Percentiles rank a stretch among this genome's conserved stretches.
These are phyloP conservation scores for Anastrepha ludens DNA, from an alignment of 1,140 invertebrate species.

Conservation along the genomic window DNA sequence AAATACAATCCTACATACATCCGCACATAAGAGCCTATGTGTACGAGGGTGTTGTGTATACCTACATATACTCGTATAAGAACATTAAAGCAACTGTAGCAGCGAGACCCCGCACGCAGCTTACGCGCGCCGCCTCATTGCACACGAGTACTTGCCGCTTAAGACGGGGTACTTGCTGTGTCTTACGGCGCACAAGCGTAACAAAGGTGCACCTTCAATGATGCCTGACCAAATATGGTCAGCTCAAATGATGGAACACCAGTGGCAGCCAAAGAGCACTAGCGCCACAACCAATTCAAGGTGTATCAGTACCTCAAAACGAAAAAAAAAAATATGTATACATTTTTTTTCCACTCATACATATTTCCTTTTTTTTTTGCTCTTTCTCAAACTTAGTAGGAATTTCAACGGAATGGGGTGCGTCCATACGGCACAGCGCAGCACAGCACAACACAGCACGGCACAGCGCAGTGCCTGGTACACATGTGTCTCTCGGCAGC, in stretches of 20 bases:
- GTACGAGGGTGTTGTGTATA: background rate
- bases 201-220: constrained; percentile 74
- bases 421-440: constrained; percentile 5
- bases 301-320: background rate
- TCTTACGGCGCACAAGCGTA: constrained; percentile 64
- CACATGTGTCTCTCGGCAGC: background rate
- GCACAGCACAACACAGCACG: background rate
- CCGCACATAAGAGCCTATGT: too few species aligned
- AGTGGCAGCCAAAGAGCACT: constrained; percentile 5
- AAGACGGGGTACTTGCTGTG: constrained; percentile 6
- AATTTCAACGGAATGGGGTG: constrained; percentile 38
- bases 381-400: background rate
- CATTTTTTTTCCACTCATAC: background rate
- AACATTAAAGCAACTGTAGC: background rate
- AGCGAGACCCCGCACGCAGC: background rate
- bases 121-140: constrained; percentile 23
- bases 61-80: background rate
- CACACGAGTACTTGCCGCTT: constrained; percentile 13
- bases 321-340: constrained; percentile 1
- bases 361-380: background rate
- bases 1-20: background rate
- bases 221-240: constrained; percentile 73
- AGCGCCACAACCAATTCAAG: constrained; percentile 36
- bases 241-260: constrained; percentile 57
- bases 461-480: background rate